Evolutionary conservation across 2,113 vertebrate genomes (phyloP).

Genomic region (Holacanthus passer): DNA sequence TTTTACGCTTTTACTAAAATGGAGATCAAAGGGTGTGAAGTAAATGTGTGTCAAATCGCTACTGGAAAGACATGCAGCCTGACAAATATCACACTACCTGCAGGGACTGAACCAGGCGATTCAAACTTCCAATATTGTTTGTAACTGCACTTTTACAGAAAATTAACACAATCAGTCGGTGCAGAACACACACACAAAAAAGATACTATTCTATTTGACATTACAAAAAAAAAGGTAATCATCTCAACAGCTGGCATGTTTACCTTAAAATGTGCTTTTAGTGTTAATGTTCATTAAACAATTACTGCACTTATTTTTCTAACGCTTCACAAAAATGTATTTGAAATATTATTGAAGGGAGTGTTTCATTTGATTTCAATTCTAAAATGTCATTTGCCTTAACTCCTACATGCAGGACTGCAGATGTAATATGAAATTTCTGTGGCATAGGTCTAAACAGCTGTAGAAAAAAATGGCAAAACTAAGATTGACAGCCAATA

Average conservation of each 20-base stretch:
- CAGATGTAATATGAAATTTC: neutral
- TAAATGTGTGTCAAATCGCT: slow-evolving; percentile 45
- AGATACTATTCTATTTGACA: neutral
- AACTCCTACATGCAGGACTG: neutral
- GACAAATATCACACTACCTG: slow-evolving; percentile 33
- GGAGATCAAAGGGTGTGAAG: slow-evolving; percentile 48
- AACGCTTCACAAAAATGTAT: neutral
- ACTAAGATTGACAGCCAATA: slow-evolving; percentile 26
- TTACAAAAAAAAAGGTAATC: neutral
- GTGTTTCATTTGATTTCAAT: neutral
- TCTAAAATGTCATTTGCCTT: neutral
- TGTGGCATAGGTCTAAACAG: neutral
- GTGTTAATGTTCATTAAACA: slow-evolving; percentile 7
- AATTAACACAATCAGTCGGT: slow-evolving; percentile 3
- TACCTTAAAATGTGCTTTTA: neutral
- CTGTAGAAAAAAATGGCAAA: neutral
- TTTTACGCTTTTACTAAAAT: slow-evolving; percentile 43
- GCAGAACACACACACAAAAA: neutral
- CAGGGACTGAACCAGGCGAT: neutral
- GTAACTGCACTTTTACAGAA: neutral
- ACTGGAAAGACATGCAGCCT: slow-evolving; percentile 11
- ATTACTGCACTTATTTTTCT: neutral
- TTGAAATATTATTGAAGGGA: neutral
- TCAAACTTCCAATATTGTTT: slow-evolving; percentile 7
- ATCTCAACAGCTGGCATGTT: neutral